Conservation (phyloP, 2,113 vertebrate genomes). For the Myrmecobius fasciatus region DNA sequence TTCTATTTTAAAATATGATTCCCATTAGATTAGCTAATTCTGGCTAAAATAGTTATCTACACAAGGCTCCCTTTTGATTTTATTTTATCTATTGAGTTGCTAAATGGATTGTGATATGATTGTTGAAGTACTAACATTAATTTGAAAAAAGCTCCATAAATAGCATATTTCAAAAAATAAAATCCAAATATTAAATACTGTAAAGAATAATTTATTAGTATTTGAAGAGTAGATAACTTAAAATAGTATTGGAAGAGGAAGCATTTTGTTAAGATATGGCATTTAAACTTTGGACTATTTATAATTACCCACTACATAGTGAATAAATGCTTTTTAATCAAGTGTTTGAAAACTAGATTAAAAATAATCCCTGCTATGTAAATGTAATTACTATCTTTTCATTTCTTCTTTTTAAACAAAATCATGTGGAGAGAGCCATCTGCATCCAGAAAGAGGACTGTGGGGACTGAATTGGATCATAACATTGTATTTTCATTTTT, state of each 20-base stretch:
- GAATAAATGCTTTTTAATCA: not conserved
- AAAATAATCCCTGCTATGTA: not conserved
- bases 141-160: not conserved
- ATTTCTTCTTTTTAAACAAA: not conserved
- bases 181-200: not conserved
- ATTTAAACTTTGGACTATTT: not conserved
- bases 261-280: not conserved
- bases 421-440: too few species aligned
- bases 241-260: not conserved
- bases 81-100: not conserved
- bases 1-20: not conserved
- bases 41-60: not conserved
- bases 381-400: not conserved
- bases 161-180: not conserved
- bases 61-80: not conserved
- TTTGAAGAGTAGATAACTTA: not conserved
- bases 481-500: too few species aligned
- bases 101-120: not conserved
- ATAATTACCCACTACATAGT: not conserved
- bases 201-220: not conserved
- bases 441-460: too few species aligned
- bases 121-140: conserved; percentile 7
- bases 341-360: not conserved
- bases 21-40: not conserved
- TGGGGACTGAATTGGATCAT: too few species aligned